Percentiles rank a stretch among this genome's conserved stretches.
These are phyloP conservation scores for Rotaria sp. DNA, from an alignment of 2,888 invertebrate species.

Conservation along the genomic window DNA sequence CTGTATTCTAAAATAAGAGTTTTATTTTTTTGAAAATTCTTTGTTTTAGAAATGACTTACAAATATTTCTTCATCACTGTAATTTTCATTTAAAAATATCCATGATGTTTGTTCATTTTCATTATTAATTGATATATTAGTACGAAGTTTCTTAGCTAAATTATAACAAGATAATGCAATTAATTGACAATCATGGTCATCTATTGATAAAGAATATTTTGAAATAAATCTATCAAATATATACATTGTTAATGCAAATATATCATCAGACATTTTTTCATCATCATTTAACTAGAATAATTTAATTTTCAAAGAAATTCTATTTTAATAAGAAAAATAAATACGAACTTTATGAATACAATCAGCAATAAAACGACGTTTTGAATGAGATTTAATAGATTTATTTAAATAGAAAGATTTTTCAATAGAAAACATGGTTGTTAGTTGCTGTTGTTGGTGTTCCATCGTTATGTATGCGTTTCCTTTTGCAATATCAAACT, in stretches of 20 bases:
- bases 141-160: constrained; percentile 7
- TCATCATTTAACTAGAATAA: not conserved
- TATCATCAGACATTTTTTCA: not conserved
- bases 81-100: not conserved
- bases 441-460: not conserved
- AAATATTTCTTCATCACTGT: not conserved
- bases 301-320: not conserved
- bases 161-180: constrained; percentile 3
- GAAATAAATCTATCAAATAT: constrained; percentile 4
- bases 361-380: not conserved
- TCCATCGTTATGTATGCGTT: not conserved
- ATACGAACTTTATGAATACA: not conserved
- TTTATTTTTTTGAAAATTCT: too few species aligned
- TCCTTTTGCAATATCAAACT: not conserved
- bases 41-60: not conserved
- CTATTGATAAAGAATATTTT: not conserved
- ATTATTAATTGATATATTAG: not conserved
- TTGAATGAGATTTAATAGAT: not conserved
- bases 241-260: constrained; percentile 20
- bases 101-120: not conserved
- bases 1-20: not conserved
- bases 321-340: not conserved
- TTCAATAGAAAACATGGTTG: not conserved
- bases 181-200: not conserved
- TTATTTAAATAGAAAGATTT: not conserved